phyloP scores from a whole-genome alignment of 2,113 vertebrate genomes.

The Leuciscus idus region DNA sequence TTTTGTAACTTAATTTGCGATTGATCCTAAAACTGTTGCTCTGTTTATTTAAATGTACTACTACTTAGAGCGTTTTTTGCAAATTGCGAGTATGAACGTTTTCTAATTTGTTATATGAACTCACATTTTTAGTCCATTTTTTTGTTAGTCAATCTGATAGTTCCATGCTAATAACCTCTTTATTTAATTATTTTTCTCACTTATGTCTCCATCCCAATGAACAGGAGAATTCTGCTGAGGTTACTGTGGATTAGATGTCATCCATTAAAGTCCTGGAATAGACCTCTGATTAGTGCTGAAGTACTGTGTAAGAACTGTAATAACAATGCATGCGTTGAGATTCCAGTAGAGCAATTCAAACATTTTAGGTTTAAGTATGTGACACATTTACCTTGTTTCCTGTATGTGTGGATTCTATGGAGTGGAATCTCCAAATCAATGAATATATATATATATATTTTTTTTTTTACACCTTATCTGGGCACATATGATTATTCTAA shows the following conservation, averaged over 20 bases:
- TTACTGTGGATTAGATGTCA: neutral
- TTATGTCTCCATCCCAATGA: neutral
- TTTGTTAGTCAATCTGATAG: neutral
- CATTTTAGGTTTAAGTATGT: neutral
- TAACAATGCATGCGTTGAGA: neutral
- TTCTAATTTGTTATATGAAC: too few relatives aligned
- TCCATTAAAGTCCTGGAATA: neutral
- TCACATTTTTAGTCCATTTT: neutral
- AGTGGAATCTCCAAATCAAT: neutral
- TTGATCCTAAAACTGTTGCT: too few relatives aligned
- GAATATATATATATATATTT: too few relatives aligned
- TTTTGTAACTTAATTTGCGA: too few relatives aligned
- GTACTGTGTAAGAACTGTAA: neutral
- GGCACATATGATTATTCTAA: neutral
- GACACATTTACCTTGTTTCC: too few relatives aligned
- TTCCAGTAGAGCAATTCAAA: neutral
- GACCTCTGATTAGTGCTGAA: neutral
- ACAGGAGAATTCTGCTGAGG: neutral
- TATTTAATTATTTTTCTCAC: neutral
- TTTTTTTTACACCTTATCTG: neutral
- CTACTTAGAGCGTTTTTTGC: too few relatives aligned
- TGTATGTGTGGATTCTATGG: too few relatives aligned
- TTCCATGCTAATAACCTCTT: neutral
- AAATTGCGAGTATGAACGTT: too few relatives aligned
- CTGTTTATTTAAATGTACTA: too few relatives aligned